Evolutionary conservation across 2,797 vertebrate genomes (phyloP), one percentile per base, ranked within the genome.

Genomic region (Acrossocheilus fasciatus): DNA sequence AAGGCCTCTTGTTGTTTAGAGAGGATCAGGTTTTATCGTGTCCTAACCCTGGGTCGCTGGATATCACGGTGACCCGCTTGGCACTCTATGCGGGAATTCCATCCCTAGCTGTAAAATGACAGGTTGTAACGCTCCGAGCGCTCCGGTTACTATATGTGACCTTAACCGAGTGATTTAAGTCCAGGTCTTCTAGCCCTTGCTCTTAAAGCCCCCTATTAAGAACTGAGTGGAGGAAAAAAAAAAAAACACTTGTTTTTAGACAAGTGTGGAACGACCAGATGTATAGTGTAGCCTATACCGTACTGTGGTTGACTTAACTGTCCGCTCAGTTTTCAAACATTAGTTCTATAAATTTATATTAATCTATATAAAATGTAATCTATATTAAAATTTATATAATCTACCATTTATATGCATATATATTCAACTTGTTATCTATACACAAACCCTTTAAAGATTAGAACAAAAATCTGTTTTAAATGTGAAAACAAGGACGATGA

Each of bases 21-120:
- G 76, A 76, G 87, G 86, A 90, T 91, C 85, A 77, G 89, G 89
- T 91, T 91, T 89, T 89, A 91, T 87, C 88, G 81, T 88, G 89
- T 90, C 86, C 89, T 87, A 86, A 90, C 77, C 74, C 54, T 47
- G 87, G 88, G 75, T 89, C 87, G 88, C 43, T 76, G 36, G 81
- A 84, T 82, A 84, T 82, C 87, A 81, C 30, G 59, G 81, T 86
- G 86, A 87, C 87, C 84, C 68, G 87, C 57, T 88, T 91, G 87
- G 90, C 87, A 80, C 88, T 82, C 87, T 85, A 78, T 81, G 83
- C 86, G 88, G 88, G 85, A 91, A 90, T 90, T 91, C 89, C 88
- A 89, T 91, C 90, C 83, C 84, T 84, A 64, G 73, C 90, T 89
- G 88, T 87, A 90, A 89, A 89, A 91, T 91, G 90, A 91, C 90